phyloP scores from a whole-genome alignment of 2,797 vertebrate species.

The Diplodus sargus region DNA sequence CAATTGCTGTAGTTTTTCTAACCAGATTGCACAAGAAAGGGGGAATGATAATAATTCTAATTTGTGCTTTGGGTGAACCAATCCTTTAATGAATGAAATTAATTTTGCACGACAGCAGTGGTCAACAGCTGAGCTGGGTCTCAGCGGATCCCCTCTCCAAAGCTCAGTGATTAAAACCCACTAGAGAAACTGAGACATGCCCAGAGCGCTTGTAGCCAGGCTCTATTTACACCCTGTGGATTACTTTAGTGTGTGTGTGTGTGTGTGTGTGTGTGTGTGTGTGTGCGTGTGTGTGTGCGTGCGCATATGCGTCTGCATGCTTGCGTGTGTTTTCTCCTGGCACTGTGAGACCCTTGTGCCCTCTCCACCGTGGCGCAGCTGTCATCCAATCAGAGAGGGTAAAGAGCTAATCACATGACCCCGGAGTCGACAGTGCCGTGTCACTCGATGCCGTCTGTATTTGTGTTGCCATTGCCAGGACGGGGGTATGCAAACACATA shows the following conservation, averaged over 20 bases:
- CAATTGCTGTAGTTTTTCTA: no score
- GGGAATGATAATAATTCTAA: no score
- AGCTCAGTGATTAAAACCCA: slow-evolving; percentile 68
- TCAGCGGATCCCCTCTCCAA: slow-evolving; percentile 45
- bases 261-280: slow-evolving; percentile 42
- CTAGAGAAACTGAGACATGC: slow-evolving; percentile 75
- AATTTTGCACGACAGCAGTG: slow-evolving; percentile 27
- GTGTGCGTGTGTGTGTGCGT: slow-evolving; percentile 15
- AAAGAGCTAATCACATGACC: slow-evolving; percentile 75
- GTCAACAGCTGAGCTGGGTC: slow-evolving; percentile 70
- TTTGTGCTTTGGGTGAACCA: not conserved
- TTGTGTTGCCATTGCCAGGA: slow-evolving; percentile 66
- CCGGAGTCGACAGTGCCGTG: slow-evolving; percentile 64
- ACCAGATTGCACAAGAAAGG: no score
- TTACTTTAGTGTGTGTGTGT: slow-evolving; percentile 54
- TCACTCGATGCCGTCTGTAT: slow-evolving; percentile 74
- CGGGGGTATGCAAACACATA: slow-evolving; percentile 64
- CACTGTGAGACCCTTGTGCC: slow-evolving; percentile 63
- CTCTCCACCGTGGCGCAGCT: slow-evolving; percentile 65
- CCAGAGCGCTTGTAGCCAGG: slow-evolving; percentile 65
- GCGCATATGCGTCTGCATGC: slow-evolving; percentile 40
- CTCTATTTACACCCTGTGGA: slow-evolving; percentile 72
- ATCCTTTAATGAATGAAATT: slow-evolving; percentile 33
- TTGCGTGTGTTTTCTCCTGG: slow-evolving; percentile 62
- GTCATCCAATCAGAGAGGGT: slow-evolving; percentile 71